These are phyloP conservation scores for Choloepus hoffmanni DNA, from an alignment of 2,113 vertebrate species.

Conservation along the genomic window DNA sequence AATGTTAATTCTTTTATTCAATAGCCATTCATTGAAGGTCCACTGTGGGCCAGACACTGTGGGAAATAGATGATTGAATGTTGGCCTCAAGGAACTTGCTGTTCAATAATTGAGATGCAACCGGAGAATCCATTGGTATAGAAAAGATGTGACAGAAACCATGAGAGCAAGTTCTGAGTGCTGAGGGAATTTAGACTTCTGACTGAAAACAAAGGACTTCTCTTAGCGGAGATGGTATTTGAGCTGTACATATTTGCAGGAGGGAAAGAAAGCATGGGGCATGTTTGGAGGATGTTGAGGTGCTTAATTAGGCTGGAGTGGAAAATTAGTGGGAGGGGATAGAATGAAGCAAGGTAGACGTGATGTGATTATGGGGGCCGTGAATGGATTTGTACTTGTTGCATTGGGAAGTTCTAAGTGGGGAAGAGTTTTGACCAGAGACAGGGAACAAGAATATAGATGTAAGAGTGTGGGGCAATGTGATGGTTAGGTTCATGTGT, in stretches of 20 bases:
- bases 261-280: slow-evolving; percentile 1
- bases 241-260: slow-evolving; percentile 50
- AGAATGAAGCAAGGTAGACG: not conserved
- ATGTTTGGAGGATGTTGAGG: slow-evolving; percentile 38
- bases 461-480: not conserved
- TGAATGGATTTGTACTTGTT: not conserved
- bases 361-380: not conserved
- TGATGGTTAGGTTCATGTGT: no score
- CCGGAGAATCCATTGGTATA: not conserved
- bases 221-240: slow-evolving; percentile 24
- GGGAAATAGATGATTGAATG: slow-evolving; percentile 27
- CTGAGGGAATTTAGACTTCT: not conserved
- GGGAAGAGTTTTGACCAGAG: not conserved
- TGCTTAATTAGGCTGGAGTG: slow-evolving; percentile 31
- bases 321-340: not conserved
- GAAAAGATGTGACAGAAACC: not conserved
- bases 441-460: not conserved
- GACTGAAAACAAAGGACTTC: slow-evolving; percentile 15
- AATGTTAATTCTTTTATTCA: slow-evolving; percentile 15
- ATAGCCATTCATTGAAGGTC: slow-evolving; percentile 3
- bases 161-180: not conserved
- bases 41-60: not conserved
- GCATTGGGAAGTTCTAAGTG: not conserved
- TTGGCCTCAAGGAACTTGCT: not conserved
- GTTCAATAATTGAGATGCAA: slow-evolving; percentile 35